Percentiles rank a stretch among this genome's conserved stretches.
Conservation (phyloP, 2,797 vertebrate genomes). For the Malacoctenus gilli region DNA sequence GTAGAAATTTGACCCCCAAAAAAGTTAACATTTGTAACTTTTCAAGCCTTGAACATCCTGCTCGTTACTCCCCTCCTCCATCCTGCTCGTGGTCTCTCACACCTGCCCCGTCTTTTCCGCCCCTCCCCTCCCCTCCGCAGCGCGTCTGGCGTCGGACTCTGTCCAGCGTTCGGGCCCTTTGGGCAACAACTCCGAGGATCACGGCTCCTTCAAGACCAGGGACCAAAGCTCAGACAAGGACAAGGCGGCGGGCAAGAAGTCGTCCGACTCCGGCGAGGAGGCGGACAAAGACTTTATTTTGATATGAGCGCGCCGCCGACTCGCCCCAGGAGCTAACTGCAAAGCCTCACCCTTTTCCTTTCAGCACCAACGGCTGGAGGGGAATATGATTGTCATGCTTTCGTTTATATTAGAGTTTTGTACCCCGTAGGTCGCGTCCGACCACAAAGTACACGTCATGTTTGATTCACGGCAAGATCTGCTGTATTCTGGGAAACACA, state of each 20-base stretch:
- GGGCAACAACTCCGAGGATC: conserved; percentile 80
- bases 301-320: conserved; percentile 80
- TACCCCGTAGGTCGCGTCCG: conserved; percentile 31
- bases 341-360: no score
- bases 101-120: neutral
- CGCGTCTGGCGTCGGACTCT: conserved; percentile 67
- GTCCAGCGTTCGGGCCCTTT: conserved; percentile 79
- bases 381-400: conserved; percentile 28
- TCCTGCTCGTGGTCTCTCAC: no score
- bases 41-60: no score
- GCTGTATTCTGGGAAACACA: conserved; percentile 37
- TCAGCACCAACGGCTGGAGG: conserved; percentile 17
- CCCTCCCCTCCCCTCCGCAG: conserved; percentile 31
- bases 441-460: conserved; percentile 23
- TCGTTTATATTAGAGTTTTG: conserved; percentile 32
- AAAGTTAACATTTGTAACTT: no score
- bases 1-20: no score
- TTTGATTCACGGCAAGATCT: conserved; percentile 36
- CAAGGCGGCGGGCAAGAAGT: conserved; percentile 83
- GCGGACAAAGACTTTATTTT: conserved; percentile 94
- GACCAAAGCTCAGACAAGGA: conserved; percentile 78
- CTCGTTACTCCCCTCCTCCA: no score
- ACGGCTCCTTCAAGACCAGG: conserved; percentile 79
- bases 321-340: no score
- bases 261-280: conserved; percentile 90